Evolutionary conservation across 2,797 vertebrate genomes (phyloP).

Genomic region (Manis crassicaudata): DNA sequence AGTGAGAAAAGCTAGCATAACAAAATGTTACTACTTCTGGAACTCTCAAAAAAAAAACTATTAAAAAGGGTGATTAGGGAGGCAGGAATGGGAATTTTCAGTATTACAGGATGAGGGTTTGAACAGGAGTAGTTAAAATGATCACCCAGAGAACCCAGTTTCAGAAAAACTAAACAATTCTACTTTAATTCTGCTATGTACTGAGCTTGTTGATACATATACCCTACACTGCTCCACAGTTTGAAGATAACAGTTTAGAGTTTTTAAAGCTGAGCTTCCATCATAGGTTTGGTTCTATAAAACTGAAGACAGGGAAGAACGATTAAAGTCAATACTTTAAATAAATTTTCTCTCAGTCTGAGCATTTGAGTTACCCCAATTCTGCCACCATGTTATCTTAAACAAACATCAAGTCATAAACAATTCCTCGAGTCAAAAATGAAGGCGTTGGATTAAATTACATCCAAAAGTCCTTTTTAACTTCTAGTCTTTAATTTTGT

Average conservation of each 20-base stretch:
- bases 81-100: not conserved
- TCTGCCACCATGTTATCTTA: not conserved
- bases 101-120: not conserved
- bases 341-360: not conserved
- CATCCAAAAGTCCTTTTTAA: slow-evolving; percentile 3
- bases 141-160: not conserved
- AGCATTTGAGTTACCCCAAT: not conserved
- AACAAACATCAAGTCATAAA: slow-evolving; percentile 19
- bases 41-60: not conserved
- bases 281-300: not conserved
- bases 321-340: not conserved
- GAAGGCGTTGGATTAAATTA: not conserved
- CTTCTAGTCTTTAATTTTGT: not conserved
- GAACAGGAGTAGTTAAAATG: not conserved
- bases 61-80: not conserved
- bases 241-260: not conserved
- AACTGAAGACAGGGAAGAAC: not conserved
- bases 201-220: not conserved
- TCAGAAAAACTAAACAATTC: not conserved
- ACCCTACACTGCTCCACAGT: not conserved
- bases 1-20: not conserved
- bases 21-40: not conserved
- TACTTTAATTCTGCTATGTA: not conserved
- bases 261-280: not conserved
- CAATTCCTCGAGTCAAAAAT: slow-evolving; percentile 9